Conservation (phyloP, 2,113 vertebrate genomes). For the Vicugna pacos region DNA sequence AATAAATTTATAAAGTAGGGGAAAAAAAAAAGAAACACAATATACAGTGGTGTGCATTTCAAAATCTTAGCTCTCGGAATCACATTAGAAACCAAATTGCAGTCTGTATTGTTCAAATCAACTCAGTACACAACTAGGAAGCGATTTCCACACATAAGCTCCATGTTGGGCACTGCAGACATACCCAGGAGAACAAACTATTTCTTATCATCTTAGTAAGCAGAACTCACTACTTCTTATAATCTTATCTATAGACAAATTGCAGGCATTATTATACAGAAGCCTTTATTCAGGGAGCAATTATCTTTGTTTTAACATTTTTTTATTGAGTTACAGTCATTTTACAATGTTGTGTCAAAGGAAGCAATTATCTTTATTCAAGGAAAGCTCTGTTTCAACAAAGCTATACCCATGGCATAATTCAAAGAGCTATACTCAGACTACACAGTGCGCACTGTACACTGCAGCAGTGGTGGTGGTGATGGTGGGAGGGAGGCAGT, state of each 20-base stretch:
- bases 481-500: too few species aligned
- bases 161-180: background rate
- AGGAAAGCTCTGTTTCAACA: background rate
- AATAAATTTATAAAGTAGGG: slow-evolving; percentile 55
- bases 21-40: background rate
- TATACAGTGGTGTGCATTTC: background rate
- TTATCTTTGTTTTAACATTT: background rate
- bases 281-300: background rate
- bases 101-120: background rate
- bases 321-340: too few species aligned
- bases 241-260: background rate
- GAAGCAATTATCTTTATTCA: background rate
- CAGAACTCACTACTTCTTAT: background rate
- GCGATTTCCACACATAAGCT: background rate
- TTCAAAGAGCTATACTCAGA: background rate
- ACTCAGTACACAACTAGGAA: background rate
- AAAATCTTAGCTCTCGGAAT: background rate
- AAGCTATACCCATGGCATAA: background rate
- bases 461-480: background rate
- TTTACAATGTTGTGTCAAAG: too few species aligned
- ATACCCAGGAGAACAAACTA: background rate
- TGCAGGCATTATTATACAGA: background rate
- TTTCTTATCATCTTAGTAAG: background rate
- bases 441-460: background rate
- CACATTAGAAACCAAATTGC: background rate